Conservation (phyloP, 2,888 invertebrate genomes). For the Choristoneura rosaceana region DNA sequence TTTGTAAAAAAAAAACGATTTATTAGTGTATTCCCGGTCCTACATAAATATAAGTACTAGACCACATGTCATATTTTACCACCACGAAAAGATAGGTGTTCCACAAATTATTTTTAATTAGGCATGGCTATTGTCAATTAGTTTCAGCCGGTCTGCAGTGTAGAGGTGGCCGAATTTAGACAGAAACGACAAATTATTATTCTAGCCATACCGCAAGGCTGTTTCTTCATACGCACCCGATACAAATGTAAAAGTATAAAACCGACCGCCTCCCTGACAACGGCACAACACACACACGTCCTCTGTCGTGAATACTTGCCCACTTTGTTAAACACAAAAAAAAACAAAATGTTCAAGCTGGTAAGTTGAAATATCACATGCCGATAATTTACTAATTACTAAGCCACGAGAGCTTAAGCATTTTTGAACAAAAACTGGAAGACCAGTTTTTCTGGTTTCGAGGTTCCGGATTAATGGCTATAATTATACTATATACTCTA, state of each 20-base stretch:
- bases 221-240: conserved; percentile 57
- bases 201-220: conserved; percentile 57
- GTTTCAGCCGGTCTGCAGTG: conserved; percentile 18
- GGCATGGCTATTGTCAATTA: conserved; percentile 31
- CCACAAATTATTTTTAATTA: conserved; percentile 23
- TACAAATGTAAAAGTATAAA: conserved; percentile 63
- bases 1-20: too few relatives aligned
- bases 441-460: neutral
- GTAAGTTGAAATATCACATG: conserved; percentile 60
- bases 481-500: neutral
- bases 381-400: conserved; percentile 10
- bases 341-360: conserved; percentile 74
- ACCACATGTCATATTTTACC: conserved; percentile 13
- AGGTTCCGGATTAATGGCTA: neutral
- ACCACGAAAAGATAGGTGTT: conserved; percentile 6
- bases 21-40: too few relatives aligned
- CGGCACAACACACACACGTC: conserved; percentile 51
- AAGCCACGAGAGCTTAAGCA: conserved; percentile 15
- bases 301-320: conserved; percentile 46
- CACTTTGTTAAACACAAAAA: conserved; percentile 41
- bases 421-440: neutral
- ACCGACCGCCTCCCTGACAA: conserved; percentile 45
- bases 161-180: conserved; percentile 25
- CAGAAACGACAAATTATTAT: conserved; percentile 50
- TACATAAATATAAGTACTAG: neutral